Evolutionary conservation across 2,797 vertebrate genomes (phyloP).

Genomic region (Pogoniulus pusillus): DNA sequence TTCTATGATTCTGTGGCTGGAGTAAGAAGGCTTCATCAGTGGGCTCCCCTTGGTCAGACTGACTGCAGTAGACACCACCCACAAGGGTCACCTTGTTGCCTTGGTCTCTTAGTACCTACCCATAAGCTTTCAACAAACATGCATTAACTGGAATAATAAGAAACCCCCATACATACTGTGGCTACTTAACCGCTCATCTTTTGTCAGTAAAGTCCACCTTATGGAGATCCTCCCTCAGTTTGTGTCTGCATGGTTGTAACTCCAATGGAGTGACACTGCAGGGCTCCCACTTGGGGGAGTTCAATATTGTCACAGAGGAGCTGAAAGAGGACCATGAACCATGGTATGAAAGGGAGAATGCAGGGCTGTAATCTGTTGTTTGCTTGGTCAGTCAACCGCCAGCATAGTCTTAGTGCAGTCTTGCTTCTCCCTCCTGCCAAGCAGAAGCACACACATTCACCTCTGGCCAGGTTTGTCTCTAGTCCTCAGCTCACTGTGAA

Average conservation of each 20-base stretch:
- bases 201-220: not conserved
- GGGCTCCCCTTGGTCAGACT: too few species aligned
- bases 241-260: accelerated
- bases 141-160: not conserved
- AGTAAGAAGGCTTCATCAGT: too few species aligned
- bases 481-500: not conserved
- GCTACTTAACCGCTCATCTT: not conserved
- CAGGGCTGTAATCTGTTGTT: not conserved
- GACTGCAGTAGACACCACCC: too few species aligned
- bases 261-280: not conserved
- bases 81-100: too few species aligned
- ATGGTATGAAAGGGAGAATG: not conserved
- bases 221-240: not conserved
- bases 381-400: accelerated
- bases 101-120: too few species aligned
- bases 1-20: too few species aligned
- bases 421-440: not conserved
- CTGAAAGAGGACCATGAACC: not conserved
- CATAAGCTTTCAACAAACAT: too few species aligned
- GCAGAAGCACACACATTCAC: not conserved
- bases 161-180: not conserved
- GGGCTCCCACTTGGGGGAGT: not conserved
- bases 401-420: not conserved
- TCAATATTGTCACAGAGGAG: not conserved
- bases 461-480: too few species aligned